These are phyloP conservation scores for Porites rus DNA, from an alignment of 92 coral and sea anemone genomes.

Conservation along the genomic window DNA sequence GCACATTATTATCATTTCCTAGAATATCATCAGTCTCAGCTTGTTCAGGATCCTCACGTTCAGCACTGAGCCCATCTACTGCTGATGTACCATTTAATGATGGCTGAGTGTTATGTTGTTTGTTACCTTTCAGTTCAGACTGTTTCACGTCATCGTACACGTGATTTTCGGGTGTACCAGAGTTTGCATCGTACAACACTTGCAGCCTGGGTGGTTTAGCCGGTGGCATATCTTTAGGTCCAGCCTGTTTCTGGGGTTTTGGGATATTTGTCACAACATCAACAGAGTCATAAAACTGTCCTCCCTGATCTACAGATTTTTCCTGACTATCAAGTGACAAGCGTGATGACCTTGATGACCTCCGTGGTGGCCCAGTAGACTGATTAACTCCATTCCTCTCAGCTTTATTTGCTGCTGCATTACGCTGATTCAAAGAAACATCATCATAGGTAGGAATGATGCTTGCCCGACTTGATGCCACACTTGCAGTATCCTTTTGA, in stretches of 20 bases:
- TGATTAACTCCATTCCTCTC: conserved; percentile 2
- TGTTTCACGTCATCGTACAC: conserved; percentile 71
- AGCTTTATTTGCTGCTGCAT: conserved; percentile 37
- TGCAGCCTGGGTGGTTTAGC: conserved; percentile 22
- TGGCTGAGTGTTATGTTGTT: background rate
- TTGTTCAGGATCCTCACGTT: conserved; percentile 13
- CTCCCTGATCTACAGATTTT: conserved; percentile 35
- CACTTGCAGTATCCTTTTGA: conserved; percentile 67
- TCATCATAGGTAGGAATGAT: conserved; percentile 79
- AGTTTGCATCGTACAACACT: background rate
- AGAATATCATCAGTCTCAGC: background rate
- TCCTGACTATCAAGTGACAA: conserved; percentile 32
- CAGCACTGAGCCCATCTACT: background rate
- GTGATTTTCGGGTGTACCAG: conserved; percentile 22
- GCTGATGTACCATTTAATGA: conserved; percentile 1
- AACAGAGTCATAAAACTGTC: conserved; percentile 38
- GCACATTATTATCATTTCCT: background rate
- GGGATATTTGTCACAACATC: conserved; percentile 42
- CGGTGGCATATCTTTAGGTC: background rate
- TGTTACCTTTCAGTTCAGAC: conserved; percentile 5
- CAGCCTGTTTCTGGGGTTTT: background rate
- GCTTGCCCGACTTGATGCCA: conserved; percentile 81
- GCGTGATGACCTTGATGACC: conserved; percentile 6
- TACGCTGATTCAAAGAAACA: conserved; percentile 75
- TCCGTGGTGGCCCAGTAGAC: background rate